Conservation (phyloP, 2,888 invertebrate genomes). For the Ecliptopera silaceata region DNA sequence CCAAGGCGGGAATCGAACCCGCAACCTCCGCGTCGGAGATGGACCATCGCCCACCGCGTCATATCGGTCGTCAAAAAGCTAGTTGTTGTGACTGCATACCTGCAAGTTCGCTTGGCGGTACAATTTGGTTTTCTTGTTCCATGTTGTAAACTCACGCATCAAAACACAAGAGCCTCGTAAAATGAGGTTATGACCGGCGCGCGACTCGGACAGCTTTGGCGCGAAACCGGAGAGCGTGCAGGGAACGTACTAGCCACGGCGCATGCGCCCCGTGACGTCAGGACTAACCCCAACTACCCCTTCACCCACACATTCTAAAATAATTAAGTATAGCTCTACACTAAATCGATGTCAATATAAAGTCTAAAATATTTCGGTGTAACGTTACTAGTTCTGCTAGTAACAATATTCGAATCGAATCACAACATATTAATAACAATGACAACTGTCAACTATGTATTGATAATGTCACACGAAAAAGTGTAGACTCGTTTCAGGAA, state of each 20-base stretch:
- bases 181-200: conserved; percentile 68
- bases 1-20: too few species aligned
- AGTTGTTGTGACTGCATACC: conserved; percentile 53
- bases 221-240: conserved; percentile 63
- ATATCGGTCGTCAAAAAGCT: too few species aligned
- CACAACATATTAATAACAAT: too few species aligned
- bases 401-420: too few species aligned
- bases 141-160: conserved; percentile 33
- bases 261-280: conserved; percentile 75
- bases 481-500: too few species aligned
- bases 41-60: too few species aligned
- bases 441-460: too few species aligned
- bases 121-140: conserved; percentile 55
- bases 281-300: conserved; percentile 51
- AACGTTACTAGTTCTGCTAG: too few species aligned
- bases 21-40: too few species aligned
- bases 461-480: too few species aligned
- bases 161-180: conserved; percentile 36
- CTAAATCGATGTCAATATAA: background rate
- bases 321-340: conserved; percentile 25
- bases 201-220: conserved; percentile 71
- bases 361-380: too few species aligned
- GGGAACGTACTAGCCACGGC: conserved; percentile 57
- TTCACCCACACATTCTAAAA: conserved; percentile 44
- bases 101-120: conserved; percentile 51